phyloP scores from a whole-genome alignment of 2,797 vertebrate genomes.

The Psittacula derbiana region DNA sequence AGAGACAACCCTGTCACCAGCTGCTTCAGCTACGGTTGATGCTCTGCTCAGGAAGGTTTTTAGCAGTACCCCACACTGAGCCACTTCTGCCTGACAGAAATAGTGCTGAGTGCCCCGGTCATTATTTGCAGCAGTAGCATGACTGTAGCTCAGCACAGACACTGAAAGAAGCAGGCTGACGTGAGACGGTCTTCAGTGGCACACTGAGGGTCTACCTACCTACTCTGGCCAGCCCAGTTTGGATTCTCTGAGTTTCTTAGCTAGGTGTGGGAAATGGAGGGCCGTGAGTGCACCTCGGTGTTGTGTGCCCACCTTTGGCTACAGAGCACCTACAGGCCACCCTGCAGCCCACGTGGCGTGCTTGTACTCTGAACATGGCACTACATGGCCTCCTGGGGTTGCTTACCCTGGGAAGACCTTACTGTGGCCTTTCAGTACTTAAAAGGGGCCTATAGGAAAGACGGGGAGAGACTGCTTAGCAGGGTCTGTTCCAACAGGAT shows the following conservation, averaged over 20 bases:
- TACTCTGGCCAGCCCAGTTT: not conserved
- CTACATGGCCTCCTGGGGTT: not conserved
- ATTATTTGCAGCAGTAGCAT: not conserved
- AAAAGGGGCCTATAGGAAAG: not conserved
- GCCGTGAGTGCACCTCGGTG: accelerated
- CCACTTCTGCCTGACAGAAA: not conserved
- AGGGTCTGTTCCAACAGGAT: not conserved
- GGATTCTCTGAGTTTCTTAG: not conserved
- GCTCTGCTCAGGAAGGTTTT: not conserved
- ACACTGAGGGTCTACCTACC: not conserved
- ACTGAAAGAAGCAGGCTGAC: not conserved
- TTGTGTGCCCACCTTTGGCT: not conserved
- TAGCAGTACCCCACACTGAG: not conserved
- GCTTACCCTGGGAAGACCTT: not conserved
- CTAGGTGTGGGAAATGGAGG: too few species aligned
- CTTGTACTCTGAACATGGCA: accelerated
- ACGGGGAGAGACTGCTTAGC: not conserved
- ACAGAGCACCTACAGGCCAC: not conserved
- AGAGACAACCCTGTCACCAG: not conserved
- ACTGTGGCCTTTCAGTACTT: not conserved
- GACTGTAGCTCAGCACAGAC: not conserved
- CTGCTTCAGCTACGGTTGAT: accelerated
- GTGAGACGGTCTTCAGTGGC: not conserved
- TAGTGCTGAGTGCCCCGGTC: not conserved
- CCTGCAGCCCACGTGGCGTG: accelerated